These are phyloP conservation scores for Diarsia dahlii DNA, from an alignment of 2,888 invertebrate species.

Conservation along the genomic window DNA sequence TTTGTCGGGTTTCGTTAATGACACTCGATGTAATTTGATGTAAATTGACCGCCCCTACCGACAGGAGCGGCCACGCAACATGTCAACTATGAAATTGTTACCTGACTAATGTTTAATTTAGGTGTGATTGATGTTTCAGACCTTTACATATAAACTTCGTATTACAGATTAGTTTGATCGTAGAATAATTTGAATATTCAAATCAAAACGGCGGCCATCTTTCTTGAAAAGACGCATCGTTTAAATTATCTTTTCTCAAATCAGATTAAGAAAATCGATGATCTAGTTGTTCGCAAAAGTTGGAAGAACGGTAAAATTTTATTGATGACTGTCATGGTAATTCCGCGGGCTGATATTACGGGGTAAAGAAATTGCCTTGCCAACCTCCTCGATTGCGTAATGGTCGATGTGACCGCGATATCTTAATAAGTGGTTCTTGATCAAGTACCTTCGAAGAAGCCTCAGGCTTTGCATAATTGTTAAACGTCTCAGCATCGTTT, in stretches of 20 bases:
- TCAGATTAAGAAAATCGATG: conserved; percentile 79
- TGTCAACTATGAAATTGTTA: conserved; percentile 90
- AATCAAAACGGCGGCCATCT: conserved; percentile 10
- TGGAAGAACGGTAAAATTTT: conserved; percentile 82
- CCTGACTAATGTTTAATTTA: conserved; percentile 80
- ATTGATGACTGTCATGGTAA: conserved; percentile 85
- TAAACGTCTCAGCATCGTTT: conserved; percentile 73
- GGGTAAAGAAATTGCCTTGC: conserved; percentile 78
- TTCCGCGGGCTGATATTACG: conserved; percentile 75
- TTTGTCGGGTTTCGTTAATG: conserved; percentile 84
- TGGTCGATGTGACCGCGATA: conserved; percentile 87
- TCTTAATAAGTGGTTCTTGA: conserved; percentile 89
- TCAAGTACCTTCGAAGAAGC: conserved; percentile 81
- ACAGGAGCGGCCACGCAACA: conserved; percentile 85
- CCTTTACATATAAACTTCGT: conserved; percentile 48
- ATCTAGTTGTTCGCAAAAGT: conserved; percentile 79
- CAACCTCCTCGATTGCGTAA: conserved; percentile 79
- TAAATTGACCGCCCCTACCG: conserved; percentile 85
- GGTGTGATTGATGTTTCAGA: conserved; percentile 82
- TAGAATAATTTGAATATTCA: conserved; percentile 46
- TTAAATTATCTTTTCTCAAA: conserved; percentile 64
- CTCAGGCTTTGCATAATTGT: conserved; percentile 86
- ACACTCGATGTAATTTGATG: conserved; percentile 88
- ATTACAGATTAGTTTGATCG: conserved; percentile 39
- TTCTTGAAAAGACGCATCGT: conserved; percentile 28